Base-by-base conservation (phyloP, 2,113 vertebrate species). In the Natator depressus region DNA sequence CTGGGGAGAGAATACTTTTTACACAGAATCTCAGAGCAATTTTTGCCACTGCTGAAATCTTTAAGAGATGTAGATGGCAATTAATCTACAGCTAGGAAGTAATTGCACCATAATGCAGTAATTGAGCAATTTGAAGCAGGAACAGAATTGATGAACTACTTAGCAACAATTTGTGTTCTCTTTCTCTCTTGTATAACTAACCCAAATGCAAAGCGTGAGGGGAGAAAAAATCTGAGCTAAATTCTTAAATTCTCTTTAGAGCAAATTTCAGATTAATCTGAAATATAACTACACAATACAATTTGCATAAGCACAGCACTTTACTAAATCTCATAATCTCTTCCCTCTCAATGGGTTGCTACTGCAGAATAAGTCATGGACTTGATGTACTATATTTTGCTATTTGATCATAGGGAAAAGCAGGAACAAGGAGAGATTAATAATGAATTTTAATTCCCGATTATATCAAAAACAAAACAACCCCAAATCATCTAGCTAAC, bases 81-180 rank as follows among this genome's bases (percentile, higher is more conserved):
- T 42, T 65, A 80, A 91, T 46, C 17, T 89, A 29, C 85, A 94
- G 89, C 12, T 57, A 72, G 29, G 50, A 96, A 57, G 19, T 24
- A 94, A 87, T 85, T 95, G 69, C 35, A 93, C 38, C 10, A 54
- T 76, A 94, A 95, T 38, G 3, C 12, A 88, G 47, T 89, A 96
- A 94, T 42, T 85, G 88, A 93, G 10, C 0, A 0, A 94, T 96
- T 96, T 96, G 50, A n/a, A 86, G 57, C 24, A 88, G 10, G 11
- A 50, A 76, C 25, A 89, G 57, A 85, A 96, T 24, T 93, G 78
- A 97, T 95, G 59, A 93, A 93, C 88, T 93, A 25, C 27, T 95
- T 89, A 93, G 22, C 47, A 89, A 79, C 49, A 89, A 93, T 89
- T 96, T 92, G 38, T 87, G 12, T 82, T 89, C 91, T 38, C 24